phyloP scores from a whole-genome alignment of 2,797 vertebrate species.

The Champsocephalus gunnari region DNA sequence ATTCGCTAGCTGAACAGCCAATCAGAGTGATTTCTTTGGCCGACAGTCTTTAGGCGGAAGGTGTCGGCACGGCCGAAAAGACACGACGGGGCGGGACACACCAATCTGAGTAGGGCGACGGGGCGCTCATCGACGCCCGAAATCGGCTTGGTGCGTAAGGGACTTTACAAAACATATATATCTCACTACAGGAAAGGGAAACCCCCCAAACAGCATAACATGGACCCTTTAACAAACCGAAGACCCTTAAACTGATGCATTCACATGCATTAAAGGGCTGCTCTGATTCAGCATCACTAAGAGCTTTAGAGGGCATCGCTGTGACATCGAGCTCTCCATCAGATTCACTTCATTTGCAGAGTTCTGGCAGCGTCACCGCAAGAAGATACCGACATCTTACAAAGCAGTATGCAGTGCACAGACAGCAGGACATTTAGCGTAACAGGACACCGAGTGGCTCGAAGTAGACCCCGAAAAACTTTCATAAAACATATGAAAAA shows the following conservation, averaged over 20 bases:
- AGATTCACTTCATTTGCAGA: slow-evolving; percentile 25
- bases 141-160: too few species aligned
- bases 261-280: not conserved
- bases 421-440: slow-evolving; percentile 45
- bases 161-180: too few species aligned
- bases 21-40: too few species aligned
- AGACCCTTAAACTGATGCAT: not conserved
- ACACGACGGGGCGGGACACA: too few species aligned
- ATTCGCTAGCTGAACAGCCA: too few species aligned
- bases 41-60: too few species aligned
- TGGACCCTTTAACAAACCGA: too few species aligned
- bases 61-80: too few species aligned
- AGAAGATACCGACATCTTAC: slow-evolving; percentile 22
- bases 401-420: slow-evolving; percentile 21
- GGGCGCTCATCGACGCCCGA: too few species aligned
- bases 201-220: too few species aligned
- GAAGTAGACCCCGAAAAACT: not conserved
- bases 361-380: slow-evolving; percentile 23
- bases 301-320: slow-evolving; percentile 5
- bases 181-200: too few species aligned
- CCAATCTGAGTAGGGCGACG: too few species aligned
- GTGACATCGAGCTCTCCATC: slow-evolving; percentile 11
- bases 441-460: slow-evolving; percentile 29
- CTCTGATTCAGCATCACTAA: not conserved
- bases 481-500: slow-evolving; percentile 38